Evolutionary conservation across 1,140 invertebrate species (phyloP), one percentile per base, ranked within the genome.

Genomic region (Drosophila punjabiensis): DNA sequence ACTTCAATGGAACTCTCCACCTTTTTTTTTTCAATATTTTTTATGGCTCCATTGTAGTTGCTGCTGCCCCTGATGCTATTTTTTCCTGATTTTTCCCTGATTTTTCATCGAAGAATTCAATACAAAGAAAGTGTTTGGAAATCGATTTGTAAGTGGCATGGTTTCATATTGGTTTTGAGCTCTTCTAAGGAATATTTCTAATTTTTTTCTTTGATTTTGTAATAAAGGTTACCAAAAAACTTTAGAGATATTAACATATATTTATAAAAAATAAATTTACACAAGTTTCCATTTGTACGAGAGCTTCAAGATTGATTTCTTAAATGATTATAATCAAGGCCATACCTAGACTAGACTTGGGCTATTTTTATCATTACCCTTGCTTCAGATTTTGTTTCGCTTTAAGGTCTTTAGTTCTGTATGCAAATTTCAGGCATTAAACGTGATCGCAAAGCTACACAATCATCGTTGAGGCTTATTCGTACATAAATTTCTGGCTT

Each of bases 1-100:
- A 88, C 84, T 87, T 88, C 78, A 85, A 76, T 73, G 59, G 35
- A 63, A 80, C 24, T 80, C 73, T 66, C 52, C 63, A 43, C 63
- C 70, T 65, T 74, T 80, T 71, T 35, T n/a, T 24, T 24, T n/a
- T n/a, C n/a, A n/a, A 16, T 56, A 35, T 24, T 37, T 20, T 58
- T 58, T 66, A 63, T 48, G 60, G 60, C 55, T 41, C 41, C 39
- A 73, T 62, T 52, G 63, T 37, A 28, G 65, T 67, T 45, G 30
- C n/a, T 18, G 8, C 28, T 32, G 30, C 30, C 63, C 30, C 13
- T 78, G 58, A 59, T 67, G 60, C 75, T 53, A 61, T 69, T 59
- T 73, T 78, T 24, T n/a, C 24, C 20, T 28, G 30, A 45, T 58
- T 59, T 73, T 80, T 8, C 11, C 11, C 13, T 16, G 47, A 55